Base-by-base conservation (phyloP, 2,888 invertebrate genomes). In the Pachliopta kotzebuea region DNA sequence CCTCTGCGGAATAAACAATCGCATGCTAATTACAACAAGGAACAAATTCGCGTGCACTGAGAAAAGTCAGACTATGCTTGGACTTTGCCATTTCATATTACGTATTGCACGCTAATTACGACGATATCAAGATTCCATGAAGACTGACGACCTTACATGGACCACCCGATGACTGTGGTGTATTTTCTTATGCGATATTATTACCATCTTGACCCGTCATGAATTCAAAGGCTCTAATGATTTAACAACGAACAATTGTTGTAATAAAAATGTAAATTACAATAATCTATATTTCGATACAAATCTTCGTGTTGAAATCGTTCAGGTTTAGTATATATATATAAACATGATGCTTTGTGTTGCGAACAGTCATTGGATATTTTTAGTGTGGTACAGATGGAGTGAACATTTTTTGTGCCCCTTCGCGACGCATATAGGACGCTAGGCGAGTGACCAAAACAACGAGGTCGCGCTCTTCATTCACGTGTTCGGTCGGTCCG, bases 391-490 rank as follows among this genome's bases (percentile, higher is more conserved):
- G 68, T 68, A 66, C 65, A 61, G 58, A 69, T 69, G 74, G 70
- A 72, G 78, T 76, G 75, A 78, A 77, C 78, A 75, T 73, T 76
- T 76, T 68, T 70, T 72, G 77, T 72, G 73, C 76, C 71, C 73
- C 72, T 69, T 72, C 70, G 76, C 74, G 77, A 76, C 77, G 69
- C 74, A 84, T 83, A 81, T 78, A 78, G 88, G 83, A 75, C 87
- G 79, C 81, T 76, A 86, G 87, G 87, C 87, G 85, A 76, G 77
- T 81, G 79, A 83, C 83, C 85, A 84, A 84, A 83, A 84, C 85
- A 84, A 79, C 80, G 81, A 80, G 86, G 83, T 75, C 84, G 80
- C 42, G 56, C 61, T 73, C 78, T 78, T 80, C 82, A 84, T 83
- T 84, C 85, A 81, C 83, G 79, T 79, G 80, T 78, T 77, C 79